Evolutionary conservation across 2,888 invertebrate genomes (phyloP), one percentile per base, ranked within the genome.

Genomic region (Drosophila buzzatii): DNA sequence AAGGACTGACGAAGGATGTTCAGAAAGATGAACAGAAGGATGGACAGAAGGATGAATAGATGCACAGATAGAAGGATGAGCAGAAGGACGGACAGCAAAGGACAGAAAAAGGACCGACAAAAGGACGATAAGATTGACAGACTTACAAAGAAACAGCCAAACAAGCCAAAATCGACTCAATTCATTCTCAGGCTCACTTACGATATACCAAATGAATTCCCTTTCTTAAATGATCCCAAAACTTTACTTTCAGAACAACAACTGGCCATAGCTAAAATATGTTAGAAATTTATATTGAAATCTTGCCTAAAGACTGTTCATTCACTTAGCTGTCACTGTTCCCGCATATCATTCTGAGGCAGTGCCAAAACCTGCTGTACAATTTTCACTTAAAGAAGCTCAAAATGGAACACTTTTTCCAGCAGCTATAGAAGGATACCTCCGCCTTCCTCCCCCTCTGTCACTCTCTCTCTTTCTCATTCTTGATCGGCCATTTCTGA

Each of bases 401-500:
- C 27, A 27, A 33, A 51, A 20, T 35, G 51, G 33, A 51, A 51
- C 18, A 51, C 51, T 51, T 35, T 51, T 51, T 20, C 51, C 35
- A 18, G 2, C 31, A 6, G 31, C 49, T n/a, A 18, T 1, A 49
- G 12, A n/a, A 49, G 49, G 2, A 27, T 49, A 10, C 4, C 47
- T 9, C 47, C 2, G 6, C 18, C 45, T 1, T 14, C 5, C 45
- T 20, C 14, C 5, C 23, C 1, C 8, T 16, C 49, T 16, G 16
- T 27, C 47, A 0, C 23, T 3, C 14, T 2, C 31, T 20, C 44
- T 44, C 31, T 18, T 18, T 9, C 2, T 18, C 18, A 14, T 14
- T 35, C 51, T 20, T 33, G 1, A 33, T 18, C 33, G 14, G 3
- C 33, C 14, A 20, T 51, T 70, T 27, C 61, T 53, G 70, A 41